Conservation (phyloP, 2,888 invertebrate species). For the Plemyria rubiginata region DNA sequence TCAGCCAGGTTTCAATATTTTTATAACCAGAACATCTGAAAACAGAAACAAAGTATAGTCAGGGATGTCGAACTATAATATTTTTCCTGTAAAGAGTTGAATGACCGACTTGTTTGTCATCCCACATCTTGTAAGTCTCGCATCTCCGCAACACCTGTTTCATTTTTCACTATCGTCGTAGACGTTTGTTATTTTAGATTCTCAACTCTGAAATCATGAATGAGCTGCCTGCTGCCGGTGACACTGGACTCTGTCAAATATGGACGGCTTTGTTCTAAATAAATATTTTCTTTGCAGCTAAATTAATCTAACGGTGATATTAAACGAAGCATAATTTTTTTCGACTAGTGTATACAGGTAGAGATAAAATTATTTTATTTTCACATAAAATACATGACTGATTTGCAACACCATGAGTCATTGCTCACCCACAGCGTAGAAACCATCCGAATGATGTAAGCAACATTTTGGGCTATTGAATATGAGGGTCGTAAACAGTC, state of each 20-base stretch:
- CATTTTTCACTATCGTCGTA: slow-evolving; percentile 71
- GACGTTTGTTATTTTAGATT: slow-evolving; percentile 69
- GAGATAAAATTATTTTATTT: not conserved
- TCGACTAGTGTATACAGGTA: slow-evolving; percentile 14
- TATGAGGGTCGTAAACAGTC: slow-evolving; percentile 62
- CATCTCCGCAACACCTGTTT: slow-evolving; percentile 70
- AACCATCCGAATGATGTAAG: slow-evolving; percentile 63
- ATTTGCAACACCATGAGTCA: slow-evolving; percentile 50
- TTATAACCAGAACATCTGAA: slow-evolving; percentile 17
- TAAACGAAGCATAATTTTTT: slow-evolving; percentile 32
- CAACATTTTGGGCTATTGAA: slow-evolving; percentile 62
- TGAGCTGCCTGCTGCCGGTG: slow-evolving; percentile 59
- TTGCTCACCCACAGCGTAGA: slow-evolving; percentile 48
- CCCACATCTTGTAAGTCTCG: slow-evolving; percentile 62
- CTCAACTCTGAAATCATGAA: slow-evolving; percentile 67
- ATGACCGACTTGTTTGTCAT: slow-evolving; percentile 71
- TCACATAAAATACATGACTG: too few relatives aligned
- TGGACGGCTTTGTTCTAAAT: slow-evolving; percentile 53
- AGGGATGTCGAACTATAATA: slow-evolving; percentile 32
- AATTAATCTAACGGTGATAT: slow-evolving; percentile 15
- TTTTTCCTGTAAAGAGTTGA: slow-evolving; percentile 62
- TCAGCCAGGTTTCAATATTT: slow-evolving; percentile 3
- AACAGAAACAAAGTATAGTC: slow-evolving; percentile 20
- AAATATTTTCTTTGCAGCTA: slow-evolving; percentile 45
- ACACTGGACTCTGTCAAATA: slow-evolving; percentile 48